phyloP scores from a whole-genome alignment of 2,888 invertebrate species.

The Eristalis intricaria region DNA sequence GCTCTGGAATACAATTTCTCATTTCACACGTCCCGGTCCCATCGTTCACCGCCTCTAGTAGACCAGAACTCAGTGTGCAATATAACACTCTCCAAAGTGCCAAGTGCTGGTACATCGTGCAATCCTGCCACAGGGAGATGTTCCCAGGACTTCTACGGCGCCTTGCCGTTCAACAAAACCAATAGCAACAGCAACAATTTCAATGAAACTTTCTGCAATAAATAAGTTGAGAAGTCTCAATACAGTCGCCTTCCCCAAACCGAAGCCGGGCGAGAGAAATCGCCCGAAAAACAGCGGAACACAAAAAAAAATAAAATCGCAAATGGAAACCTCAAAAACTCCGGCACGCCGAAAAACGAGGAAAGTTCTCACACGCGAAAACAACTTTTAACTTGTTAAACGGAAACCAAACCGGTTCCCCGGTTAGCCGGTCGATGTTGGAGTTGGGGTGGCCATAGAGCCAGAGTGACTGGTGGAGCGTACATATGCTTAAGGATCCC shows the following conservation, averaged over 20 bases:
- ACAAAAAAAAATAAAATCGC: slow-evolving; percentile 5
- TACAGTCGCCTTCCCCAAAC: slow-evolving; percentile 35
- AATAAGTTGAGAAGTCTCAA: slow-evolving; percentile 69
- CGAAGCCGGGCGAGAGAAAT: slow-evolving; percentile 9
- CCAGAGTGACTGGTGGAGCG: background rate
- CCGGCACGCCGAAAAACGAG: slow-evolving; percentile 13
- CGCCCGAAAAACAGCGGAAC: background rate
- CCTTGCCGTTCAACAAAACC: background rate
- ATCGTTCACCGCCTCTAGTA: slow-evolving; percentile 10
- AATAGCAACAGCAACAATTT: slow-evolving; percentile 14
- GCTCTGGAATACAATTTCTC: slow-evolving; percentile 34
- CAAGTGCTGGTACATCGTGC: slow-evolving; percentile 59
- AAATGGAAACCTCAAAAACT: slow-evolving; percentile 24
- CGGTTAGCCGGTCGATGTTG: slow-evolving; percentile 46
- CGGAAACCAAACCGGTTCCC: slow-evolving; percentile 56
- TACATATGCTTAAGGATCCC: background rate
- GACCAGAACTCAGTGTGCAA: slow-evolving; percentile 45
- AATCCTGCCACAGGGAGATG: slow-evolving; percentile 42
- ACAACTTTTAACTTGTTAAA: slow-evolving; percentile 68
- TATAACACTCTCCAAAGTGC: slow-evolving; percentile 63
- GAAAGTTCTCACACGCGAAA: slow-evolving; percentile 57
- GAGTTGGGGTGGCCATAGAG: slow-evolving; percentile 24
- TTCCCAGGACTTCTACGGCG: slow-evolving; percentile 21
- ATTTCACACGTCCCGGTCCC: slow-evolving; percentile 13
- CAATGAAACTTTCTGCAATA: slow-evolving; percentile 68